Evolutionary conservation across 2,797 vertebrate species (phyloP).

Genomic region (Mus caroli): DNA sequence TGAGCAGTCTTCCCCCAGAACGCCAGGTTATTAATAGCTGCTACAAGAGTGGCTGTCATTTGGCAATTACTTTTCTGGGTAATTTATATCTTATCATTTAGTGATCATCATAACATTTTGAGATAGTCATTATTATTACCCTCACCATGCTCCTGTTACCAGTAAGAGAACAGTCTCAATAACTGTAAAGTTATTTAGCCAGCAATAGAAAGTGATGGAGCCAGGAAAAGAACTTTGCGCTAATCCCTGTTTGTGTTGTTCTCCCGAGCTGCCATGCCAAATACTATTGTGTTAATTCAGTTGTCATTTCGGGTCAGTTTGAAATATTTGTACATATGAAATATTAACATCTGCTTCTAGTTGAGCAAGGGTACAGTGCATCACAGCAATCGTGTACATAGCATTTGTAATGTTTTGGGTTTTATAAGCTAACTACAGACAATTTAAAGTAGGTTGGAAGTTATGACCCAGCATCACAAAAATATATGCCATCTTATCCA

Average conservation of each 20-base stretch:
- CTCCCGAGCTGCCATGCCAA: neutral
- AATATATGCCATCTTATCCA: neutral
- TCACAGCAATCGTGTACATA: too few relatives aligned
- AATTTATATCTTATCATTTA: conserved; percentile 4
- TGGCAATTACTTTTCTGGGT: neutral
- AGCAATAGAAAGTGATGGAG: neutral
- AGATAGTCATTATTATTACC: neutral
- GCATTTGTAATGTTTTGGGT: neutral
- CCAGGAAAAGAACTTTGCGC: neutral
- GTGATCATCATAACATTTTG: neutral
- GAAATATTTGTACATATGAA: conserved; percentile 42
- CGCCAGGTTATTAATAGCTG: neutral
- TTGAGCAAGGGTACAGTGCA: neutral
- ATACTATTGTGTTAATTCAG: neutral
- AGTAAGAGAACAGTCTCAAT: conserved; percentile 22
- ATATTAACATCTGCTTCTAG: conserved; percentile 18
- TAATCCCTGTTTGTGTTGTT: conserved; percentile 30
- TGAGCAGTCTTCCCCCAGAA: neutral
- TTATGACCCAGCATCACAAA: neutral
- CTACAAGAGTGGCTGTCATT: neutral
- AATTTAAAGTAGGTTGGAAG: neutral
- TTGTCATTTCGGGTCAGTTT: neutral
- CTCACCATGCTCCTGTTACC: neutral
- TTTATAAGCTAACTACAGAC: neutral
- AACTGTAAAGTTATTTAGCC: neutral